Base-by-base conservation (phyloP, 2,888 invertebrate genomes). In the Elegia similella region DNA sequence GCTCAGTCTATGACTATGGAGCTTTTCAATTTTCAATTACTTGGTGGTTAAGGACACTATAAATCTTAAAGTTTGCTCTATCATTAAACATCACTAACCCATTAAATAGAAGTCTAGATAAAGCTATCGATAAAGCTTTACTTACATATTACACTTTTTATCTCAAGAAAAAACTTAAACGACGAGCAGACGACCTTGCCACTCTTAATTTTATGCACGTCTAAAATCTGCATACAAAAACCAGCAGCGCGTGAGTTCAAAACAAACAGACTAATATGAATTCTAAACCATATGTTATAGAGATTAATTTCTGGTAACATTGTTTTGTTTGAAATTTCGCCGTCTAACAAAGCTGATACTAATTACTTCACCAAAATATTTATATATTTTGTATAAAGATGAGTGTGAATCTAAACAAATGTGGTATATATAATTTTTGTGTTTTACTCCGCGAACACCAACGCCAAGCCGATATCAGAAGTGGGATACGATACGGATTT, bases 161-260 rank as follows among this genome's bases (percentile, higher is more conserved):
- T n/a, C 38, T 38, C 23, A 23, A 23, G 16, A 34, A n/a, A 30
- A 12, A 16, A 38, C n/a, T 38, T 38, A 16, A 15, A 34, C 16
- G 2, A 7, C 7, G 16, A 38, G 29, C 15, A 7, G 32, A 50
- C 32, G 16, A 34, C 32, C 50, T 34, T 34, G 34, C 32, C 32
- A 30, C 7, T 13, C 32, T 34, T 10, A 50, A 47, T 29, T 47
- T 47, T 50, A 16, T 16, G 34, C 34, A 50, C 50, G 50, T 50
- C 50, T 50, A 34, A 50, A 50, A 50, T 50, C 34, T 50, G 50
- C 50, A 50, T 30, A 50, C 34, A 15, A 50, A 50, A 50, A 50
- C 34, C 34, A 34, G 50, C 16, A 34, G 34, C 10, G 34, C 32
- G 34, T 12, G 23, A 23, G 10, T 16, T 32, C 10, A 38, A 38